A percentile compares a stretch with the other conserved stretches of the same genome.
Conservation (phyloP, 2,888 invertebrate genomes). For the Meiosimyza decipiens region DNA sequence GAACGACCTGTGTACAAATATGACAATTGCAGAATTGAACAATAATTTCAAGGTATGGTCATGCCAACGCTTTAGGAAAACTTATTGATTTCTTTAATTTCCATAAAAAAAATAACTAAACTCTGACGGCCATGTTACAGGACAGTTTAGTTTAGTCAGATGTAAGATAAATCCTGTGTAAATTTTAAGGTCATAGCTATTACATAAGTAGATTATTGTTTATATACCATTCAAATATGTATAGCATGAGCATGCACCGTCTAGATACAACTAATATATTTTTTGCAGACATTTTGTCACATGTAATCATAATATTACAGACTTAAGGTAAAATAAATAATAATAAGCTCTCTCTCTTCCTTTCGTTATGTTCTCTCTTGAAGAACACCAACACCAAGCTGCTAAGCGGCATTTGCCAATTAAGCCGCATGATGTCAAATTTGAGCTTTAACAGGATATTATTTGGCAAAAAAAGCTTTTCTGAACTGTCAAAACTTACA, state of each 20-base stretch:
- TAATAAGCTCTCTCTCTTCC: background rate
- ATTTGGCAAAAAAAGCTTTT: background rate
- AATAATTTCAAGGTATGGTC: constrained; percentile 14
- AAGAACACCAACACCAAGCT: background rate
- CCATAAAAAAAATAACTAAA: background rate
- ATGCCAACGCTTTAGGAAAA: constrained; percentile 1
- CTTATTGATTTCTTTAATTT: background rate
- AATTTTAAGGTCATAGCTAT: too few relatives aligned
- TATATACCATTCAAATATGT: constrained; percentile 10
- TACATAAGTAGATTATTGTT: too few relatives aligned
- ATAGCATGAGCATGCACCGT: background rate
- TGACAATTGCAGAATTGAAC: constrained; percentile 16
- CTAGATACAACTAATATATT: background rate
- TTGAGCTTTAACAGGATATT: constrained; percentile 1
- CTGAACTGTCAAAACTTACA: background rate
- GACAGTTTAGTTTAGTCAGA: background rate
- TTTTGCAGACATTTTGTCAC: background rate
- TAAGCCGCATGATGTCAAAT: background rate
- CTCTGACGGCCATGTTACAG: background rate
- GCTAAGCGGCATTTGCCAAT: background rate
- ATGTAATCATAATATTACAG: constrained; percentile 25
- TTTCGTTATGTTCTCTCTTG: background rate
- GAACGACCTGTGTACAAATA: too few relatives aligned
- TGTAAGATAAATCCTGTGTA: background rate
- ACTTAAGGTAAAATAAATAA: background rate